These are phyloP conservation scores for Lycocorax pyrrhopterus DNA, from an alignment of 2,113 vertebrate species.

Conservation along the genomic window DNA sequence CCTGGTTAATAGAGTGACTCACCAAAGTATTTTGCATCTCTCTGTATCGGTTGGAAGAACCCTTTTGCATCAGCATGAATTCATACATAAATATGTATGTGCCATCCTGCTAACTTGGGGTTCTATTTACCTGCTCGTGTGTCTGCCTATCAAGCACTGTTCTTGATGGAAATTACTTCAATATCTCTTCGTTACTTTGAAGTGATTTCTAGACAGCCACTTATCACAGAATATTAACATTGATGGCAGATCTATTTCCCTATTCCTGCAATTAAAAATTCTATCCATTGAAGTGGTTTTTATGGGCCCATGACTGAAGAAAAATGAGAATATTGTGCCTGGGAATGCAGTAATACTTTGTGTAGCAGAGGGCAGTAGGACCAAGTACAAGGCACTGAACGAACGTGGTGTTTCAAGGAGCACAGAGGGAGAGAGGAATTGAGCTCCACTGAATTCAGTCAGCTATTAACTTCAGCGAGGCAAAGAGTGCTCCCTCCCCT, in stretches of 20 bases:
- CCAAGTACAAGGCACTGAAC: neutral
- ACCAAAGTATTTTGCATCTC: slow-evolving; percentile 7
- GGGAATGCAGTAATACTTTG: neutral
- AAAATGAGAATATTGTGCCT: neutral
- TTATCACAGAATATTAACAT: slow-evolving; percentile 45
- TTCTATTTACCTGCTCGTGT: slow-evolving; percentile 45
- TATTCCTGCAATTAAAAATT: slow-evolving; percentile 41
- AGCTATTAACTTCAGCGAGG: neutral
- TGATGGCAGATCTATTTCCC: slow-evolving; percentile 24
- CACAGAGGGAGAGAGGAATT: neutral
- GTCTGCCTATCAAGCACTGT: slow-evolving; percentile 49
- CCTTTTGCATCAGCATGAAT: slow-evolving; percentile 15
- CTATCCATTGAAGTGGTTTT: neutral
- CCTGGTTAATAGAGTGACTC: neutral
- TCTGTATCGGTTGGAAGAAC: neutral
- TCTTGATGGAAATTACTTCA: slow-evolving; percentile 35
- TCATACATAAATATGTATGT: slow-evolving; percentile 53
- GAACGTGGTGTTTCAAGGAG: neutral
- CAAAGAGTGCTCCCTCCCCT: neutral
- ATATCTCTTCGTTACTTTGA: slow-evolving; percentile 11
- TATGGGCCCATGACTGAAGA: neutral
- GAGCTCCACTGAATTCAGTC: neutral
- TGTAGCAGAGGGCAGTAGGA: slow-evolving; percentile 14
- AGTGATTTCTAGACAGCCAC: slow-evolving; percentile 54
- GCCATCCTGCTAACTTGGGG: slow-evolving; percentile 21